These are phyloP conservation scores for Catostomus latipinnis DNA, from an alignment of 2,797 vertebrate genomes.

Conservation along the genomic window DNA sequence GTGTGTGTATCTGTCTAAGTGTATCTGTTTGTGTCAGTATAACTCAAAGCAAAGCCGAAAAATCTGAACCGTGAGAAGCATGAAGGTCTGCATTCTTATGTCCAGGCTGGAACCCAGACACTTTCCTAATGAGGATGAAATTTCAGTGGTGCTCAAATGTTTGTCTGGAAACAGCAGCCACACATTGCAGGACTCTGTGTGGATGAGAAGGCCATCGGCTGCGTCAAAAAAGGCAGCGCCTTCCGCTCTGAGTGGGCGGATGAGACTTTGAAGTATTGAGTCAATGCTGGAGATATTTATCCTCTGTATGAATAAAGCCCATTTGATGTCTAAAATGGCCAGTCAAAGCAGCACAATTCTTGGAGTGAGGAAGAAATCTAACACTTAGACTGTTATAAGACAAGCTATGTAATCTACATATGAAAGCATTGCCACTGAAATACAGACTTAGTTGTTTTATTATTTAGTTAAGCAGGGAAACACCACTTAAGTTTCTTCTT, in stretches of 20 bases:
- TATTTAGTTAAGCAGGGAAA: too few relatives aligned
- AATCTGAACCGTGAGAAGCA: conserved; percentile 25
- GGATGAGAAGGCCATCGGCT: not conserved
- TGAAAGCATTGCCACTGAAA: conserved; percentile 11
- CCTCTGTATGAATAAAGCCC: conserved; percentile 40
- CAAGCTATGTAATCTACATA: conserved; percentile 25
- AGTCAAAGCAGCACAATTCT: conserved; percentile 14
- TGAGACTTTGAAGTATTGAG: conserved; percentile 41
- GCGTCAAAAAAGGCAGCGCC: conserved; percentile 36
- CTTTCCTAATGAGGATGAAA: conserved; percentile 53
- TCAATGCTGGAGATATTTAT: conserved; percentile 21
- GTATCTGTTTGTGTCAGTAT: conserved; percentile 24
- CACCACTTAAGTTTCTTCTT: too few relatives aligned
- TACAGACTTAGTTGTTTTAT: not conserved
- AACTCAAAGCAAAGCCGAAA: conserved; percentile 26
- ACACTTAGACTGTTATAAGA: not conserved
- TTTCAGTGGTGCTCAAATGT: conserved; percentile 37
- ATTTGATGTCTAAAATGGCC: conserved; percentile 36
- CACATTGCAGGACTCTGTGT: conserved; percentile 16
- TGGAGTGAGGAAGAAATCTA: conserved; percentile 22
- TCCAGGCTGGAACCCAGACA: conserved; percentile 15
- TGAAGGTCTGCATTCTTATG: conserved; percentile 23
- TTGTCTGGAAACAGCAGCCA: conserved; percentile 36
- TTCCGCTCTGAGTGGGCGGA: conserved; percentile 36
- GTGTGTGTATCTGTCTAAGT: conserved; percentile 9